Percentiles rank a stretch among this genome's conserved stretches.
These are phyloP conservation scores for Ophthalmolycus amberensis DNA, from an alignment of 2,113 vertebrate genomes.

Conservation along the genomic window DNA sequence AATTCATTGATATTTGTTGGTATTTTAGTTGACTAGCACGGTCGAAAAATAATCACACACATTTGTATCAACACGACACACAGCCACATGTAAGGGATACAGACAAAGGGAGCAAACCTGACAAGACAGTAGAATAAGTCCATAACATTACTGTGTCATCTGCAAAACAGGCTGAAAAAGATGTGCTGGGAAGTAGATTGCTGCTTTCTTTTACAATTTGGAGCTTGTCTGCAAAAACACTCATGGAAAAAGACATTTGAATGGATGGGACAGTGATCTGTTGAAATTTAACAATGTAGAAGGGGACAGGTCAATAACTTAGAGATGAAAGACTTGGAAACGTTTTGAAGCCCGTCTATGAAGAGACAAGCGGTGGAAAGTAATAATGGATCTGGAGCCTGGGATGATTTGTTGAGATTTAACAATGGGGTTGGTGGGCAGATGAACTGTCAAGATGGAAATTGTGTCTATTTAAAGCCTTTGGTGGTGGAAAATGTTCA, in stretches of 20 bases:
- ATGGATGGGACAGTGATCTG: slow-evolving; percentile 56
- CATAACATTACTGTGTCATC: slow-evolving; percentile 29
- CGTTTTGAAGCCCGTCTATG: slow-evolving; percentile 54
- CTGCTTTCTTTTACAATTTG: slow-evolving; percentile 48
- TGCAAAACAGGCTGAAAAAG: slow-evolving; percentile 35
- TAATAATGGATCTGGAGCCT: slow-evolving; percentile 66
- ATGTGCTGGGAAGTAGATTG: slow-evolving; percentile 18
- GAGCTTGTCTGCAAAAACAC: slow-evolving; percentile 63
- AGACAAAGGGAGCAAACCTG: slow-evolving; percentile 6
- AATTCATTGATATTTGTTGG: slow-evolving; percentile 18
- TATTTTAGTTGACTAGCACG: not conserved
- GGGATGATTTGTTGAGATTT: slow-evolving; percentile 71
- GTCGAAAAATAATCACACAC: not conserved
- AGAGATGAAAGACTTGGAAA: slow-evolving; percentile 69
- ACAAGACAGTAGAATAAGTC: slow-evolving; percentile 27
- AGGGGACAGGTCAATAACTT: slow-evolving; percentile 49
- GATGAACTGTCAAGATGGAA: slow-evolving; percentile 79
- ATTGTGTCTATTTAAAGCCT: slow-evolving; percentile 78
- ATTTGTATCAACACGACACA: not conserved
- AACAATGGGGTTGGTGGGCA: slow-evolving; percentile 74
- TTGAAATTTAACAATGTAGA: slow-evolving; percentile 62
- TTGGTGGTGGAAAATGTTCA: slow-evolving; percentile 68
- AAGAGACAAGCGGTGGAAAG: slow-evolving; percentile 70
- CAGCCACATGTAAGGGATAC: not conserved
- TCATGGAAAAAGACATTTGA: slow-evolving; percentile 19